phyloP scores from a whole-genome alignment of 2,888 invertebrate species.

The Molanna angustata region DNA sequence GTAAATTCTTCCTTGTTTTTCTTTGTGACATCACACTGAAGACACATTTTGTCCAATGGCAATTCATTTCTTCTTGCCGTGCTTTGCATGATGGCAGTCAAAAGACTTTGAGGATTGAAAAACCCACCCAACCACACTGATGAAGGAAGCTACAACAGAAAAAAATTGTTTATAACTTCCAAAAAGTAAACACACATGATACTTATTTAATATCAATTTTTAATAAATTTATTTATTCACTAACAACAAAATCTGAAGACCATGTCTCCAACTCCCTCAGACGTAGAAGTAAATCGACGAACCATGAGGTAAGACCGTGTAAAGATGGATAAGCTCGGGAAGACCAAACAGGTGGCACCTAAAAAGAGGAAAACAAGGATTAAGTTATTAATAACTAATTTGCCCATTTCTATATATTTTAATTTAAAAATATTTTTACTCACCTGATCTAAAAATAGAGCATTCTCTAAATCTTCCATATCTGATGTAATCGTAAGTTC shows the following conservation, averaged over 20 bases:
- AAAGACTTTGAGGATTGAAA: constrained; percentile 94
- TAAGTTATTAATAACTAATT: not conserved
- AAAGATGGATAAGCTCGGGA: constrained; percentile 89
- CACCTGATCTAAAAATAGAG: constrained; percentile 85
- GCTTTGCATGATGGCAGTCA: constrained; percentile 98
- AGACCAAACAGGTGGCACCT: constrained; percentile 85
- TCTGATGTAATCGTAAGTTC: constrained; percentile 94
- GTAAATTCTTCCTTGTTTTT: constrained; percentile 94
- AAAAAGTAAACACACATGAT: not conserved
- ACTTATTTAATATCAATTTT: not conserved
- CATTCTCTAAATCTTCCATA: constrained; percentile 93
- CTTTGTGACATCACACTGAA: constrained; percentile 96
- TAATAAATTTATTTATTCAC: constrained; percentile 33
- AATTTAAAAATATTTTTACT: not conserved
- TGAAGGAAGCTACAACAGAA: constrained; percentile 69
- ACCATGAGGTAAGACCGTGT: constrained; percentile 86
- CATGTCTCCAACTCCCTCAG: constrained; percentile 89
- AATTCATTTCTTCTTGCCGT: constrained; percentile 89
- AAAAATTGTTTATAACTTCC: not conserved
- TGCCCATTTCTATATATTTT: not conserved
- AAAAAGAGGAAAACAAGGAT: constrained; percentile 11
- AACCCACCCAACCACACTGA: constrained; percentile 97
- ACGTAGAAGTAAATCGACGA: constrained; percentile 82
- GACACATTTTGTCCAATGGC: constrained; percentile 94
- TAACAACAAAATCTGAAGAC: constrained; percentile 91